These are phyloP conservation scores for Cantharis rufa DNA, from an alignment of 2,888 invertebrate genomes.

Conservation along the genomic window DNA sequence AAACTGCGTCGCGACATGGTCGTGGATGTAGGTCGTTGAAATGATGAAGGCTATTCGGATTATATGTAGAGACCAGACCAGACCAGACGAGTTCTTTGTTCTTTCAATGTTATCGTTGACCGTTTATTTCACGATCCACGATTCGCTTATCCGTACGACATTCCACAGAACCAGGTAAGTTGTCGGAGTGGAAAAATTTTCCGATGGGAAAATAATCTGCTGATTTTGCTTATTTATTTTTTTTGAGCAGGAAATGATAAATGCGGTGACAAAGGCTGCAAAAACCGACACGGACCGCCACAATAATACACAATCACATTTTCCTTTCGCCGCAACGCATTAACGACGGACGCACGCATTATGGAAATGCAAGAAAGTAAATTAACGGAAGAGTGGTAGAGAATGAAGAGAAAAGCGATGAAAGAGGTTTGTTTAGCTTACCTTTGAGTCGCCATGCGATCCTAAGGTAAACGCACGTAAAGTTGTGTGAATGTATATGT, in stretches of 20 bases:
- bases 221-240: background rate
- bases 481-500: conserved; percentile 5
- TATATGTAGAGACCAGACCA: conserved; percentile 14
- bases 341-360: background rate
- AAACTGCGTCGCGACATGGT: conserved; percentile 15
- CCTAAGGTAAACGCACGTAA: conserved; percentile 26
- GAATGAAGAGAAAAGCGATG: background rate
- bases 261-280: background rate
- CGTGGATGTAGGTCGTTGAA: conserved; percentile 24
- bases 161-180: background rate
- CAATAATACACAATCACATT: background rate
- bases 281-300: background rate
- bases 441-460: conserved; percentile 50
- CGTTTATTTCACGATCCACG: conserved; percentile 27
- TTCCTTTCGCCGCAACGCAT: background rate
- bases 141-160: background rate
- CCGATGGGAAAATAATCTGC: background rate
- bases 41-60: conserved; percentile 15
- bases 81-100: conserved; percentile 26
- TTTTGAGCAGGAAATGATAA: background rate
- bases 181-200: background rate
- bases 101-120: conserved; percentile 16
- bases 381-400: background rate
- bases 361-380: background rate
- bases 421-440: conserved; percentile 29